phyloP scores from a whole-genome alignment of 2,888 invertebrate genomes.

The Encarsia formosa region DNA sequence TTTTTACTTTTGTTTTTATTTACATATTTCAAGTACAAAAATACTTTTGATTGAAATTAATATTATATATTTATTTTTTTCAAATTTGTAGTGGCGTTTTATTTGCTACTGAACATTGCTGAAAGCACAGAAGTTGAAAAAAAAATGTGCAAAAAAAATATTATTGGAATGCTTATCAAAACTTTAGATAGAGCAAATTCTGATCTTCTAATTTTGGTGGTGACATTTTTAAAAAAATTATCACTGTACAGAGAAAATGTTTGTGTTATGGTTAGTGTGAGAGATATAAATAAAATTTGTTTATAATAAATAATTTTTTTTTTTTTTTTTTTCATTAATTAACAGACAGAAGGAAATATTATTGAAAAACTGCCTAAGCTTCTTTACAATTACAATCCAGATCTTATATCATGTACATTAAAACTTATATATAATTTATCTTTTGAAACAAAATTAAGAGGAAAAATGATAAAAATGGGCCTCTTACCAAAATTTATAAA shows the following conservation, averaged over 20 bases:
- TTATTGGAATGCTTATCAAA: slow-evolving; percentile 81
- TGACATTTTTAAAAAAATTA: slow-evolving; percentile 92
- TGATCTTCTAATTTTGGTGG: slow-evolving; percentile 82
- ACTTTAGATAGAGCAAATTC: slow-evolving; percentile 86
- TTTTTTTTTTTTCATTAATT: slow-evolving; percentile 25
- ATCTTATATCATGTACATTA: slow-evolving; percentile 77
- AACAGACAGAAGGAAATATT: slow-evolving; percentile 65
- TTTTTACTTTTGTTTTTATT: neutral
- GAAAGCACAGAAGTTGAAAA: slow-evolving; percentile 93
- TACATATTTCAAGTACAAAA: neutral
- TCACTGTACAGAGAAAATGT: slow-evolving; percentile 94
- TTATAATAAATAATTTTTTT: slow-evolving; percentile 4
- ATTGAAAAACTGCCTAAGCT: slow-evolving; percentile 80
- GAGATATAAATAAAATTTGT: neutral
- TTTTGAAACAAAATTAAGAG: slow-evolving; percentile 83
- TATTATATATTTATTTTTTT: neutral
- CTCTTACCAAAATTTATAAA: slow-evolving; percentile 86
- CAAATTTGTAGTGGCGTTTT: slow-evolving; percentile 70
- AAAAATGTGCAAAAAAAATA: slow-evolving; percentile 93
- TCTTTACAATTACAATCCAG: slow-evolving; percentile 61
- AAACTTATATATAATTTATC: slow-evolving; percentile 92
- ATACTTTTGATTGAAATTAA: neutral
- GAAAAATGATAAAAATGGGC: slow-evolving; percentile 85
- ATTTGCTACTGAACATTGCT: slow-evolving; percentile 89
- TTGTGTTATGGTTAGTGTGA: slow-evolving; percentile 70